These are phyloP conservation scores for Rhamnusium bicolor DNA, from an alignment of 2,888 invertebrate genomes.

Conservation along the genomic window DNA sequence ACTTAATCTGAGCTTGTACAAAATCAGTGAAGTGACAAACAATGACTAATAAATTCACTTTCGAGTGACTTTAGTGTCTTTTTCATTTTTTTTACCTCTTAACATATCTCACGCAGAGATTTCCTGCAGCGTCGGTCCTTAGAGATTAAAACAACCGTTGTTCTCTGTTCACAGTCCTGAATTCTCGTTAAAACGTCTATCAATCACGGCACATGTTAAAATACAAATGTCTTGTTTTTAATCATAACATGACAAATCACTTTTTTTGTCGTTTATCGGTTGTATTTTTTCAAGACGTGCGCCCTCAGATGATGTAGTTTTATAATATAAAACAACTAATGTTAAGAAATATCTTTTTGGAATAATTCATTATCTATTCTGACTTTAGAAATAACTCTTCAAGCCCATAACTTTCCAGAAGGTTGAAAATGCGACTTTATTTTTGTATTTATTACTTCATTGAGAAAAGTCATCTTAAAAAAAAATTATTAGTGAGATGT, in stretches of 20 bases:
- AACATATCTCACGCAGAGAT: slow-evolving; percentile 33
- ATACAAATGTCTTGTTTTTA: slow-evolving; percentile 47
- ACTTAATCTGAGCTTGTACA: slow-evolving; percentile 54
- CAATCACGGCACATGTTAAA: slow-evolving; percentile 47
- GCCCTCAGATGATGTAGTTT: not conserved
- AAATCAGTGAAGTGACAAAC: slow-evolving; percentile 54
- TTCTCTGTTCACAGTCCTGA: slow-evolving; percentile 53
- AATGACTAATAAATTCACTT: slow-evolving; percentile 53
- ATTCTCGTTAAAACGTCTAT: slow-evolving; percentile 55
- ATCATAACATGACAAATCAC: slow-evolving; percentile 57
- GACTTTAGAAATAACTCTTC: too few relatives aligned
- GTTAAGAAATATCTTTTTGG: too few relatives aligned
- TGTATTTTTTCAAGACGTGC: not conserved
- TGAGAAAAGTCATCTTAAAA: too few relatives aligned
- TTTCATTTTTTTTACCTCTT: slow-evolving; percentile 45
- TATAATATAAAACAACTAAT: too few relatives aligned
- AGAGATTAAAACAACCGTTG: slow-evolving; percentile 50
- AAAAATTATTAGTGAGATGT: too few relatives aligned
- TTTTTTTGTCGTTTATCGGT: slow-evolving; percentile 48
- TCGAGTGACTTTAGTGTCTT: slow-evolving; percentile 40
- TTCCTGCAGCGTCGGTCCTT: slow-evolving; percentile 46
- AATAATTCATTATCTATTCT: too few relatives aligned
- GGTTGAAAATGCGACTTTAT: too few relatives aligned
- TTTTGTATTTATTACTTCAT: too few relatives aligned
- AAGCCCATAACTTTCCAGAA: too few relatives aligned